A percentile compares a stretch with the other conserved stretches of the same genome.
Evolutionary conservation across 2,797 vertebrate species (phyloP).

Genomic region (Arnoldichthys spilopterus): DNA sequence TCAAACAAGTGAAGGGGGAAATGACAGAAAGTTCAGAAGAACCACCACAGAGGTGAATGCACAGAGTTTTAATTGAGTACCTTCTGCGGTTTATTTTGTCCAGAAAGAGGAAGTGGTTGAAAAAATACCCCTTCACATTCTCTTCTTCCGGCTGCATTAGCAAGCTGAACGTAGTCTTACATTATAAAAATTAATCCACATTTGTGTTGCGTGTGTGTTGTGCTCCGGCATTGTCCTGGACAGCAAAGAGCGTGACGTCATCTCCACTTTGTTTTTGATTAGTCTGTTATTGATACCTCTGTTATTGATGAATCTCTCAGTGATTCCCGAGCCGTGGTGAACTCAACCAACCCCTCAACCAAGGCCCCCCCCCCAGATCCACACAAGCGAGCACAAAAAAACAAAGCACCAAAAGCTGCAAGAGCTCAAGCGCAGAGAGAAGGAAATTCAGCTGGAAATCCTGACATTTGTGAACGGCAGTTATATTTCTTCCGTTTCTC

Average conservation of each 20-base stretch:
- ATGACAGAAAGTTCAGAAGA: slow-evolving; percentile 1
- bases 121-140: slow-evolving; percentile 67
- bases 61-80: slow-evolving; percentile 14
- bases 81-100: slow-evolving; percentile 31
- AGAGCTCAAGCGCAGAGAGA: slow-evolving; percentile 21
- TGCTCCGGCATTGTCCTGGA: slow-evolving; percentile 76
- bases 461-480: slow-evolving; percentile 35
- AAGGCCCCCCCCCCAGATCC: slow-evolving; percentile 16
- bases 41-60: slow-evolving; percentile 18
- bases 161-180: background rate
- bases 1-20: slow-evolving; percentile 23
- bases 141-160: slow-evolving; percentile 53
- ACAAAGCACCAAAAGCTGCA: slow-evolving; percentile 26
- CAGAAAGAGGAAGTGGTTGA: slow-evolving; percentile 67
- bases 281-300: slow-evolving; percentile 47
- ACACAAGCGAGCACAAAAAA: slow-evolving; percentile 25
- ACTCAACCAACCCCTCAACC: slow-evolving; percentile 42
- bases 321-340: slow-evolving; percentile 64
- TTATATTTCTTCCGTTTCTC: slow-evolving; percentile 50
- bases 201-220: slow-evolving; percentile 48
- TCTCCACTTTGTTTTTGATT: slow-evolving; percentile 61
- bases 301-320: slow-evolving; percentile 81
- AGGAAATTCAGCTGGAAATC: slow-evolving; percentile 33
- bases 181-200: slow-evolving; percentile 8
- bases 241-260: slow-evolving; percentile 79